A percentile compares a stretch with the other conserved stretches of the same genome.
Conservation (phyloP, 2,797 vertebrate species). For the Pipistrellus nathusii region DNA sequence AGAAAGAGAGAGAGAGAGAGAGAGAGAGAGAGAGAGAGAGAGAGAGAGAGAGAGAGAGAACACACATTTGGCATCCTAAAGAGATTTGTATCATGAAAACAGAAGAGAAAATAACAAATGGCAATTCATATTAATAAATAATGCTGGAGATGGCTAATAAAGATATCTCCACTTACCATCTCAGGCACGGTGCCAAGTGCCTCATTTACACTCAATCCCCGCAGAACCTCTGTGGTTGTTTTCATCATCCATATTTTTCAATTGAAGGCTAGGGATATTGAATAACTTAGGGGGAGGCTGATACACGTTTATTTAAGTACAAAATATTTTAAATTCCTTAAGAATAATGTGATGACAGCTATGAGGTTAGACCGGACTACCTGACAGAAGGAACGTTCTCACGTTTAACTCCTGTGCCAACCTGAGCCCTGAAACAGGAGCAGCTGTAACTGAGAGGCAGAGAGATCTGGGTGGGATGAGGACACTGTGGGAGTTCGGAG, state of each 20-base stretch:
- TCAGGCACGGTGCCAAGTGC: not conserved
- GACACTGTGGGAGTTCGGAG: not conserved
- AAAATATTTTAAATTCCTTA: not conserved
- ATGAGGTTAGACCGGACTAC: not conserved
- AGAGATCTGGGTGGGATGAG: not conserved
- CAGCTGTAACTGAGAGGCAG: not conserved
- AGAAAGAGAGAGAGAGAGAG: not conserved
- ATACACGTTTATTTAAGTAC: not conserved
- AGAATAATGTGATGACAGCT: not conserved
- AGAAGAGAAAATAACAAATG: not conserved
- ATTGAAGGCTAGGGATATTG: not conserved
- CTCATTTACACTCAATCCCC: not conserved
- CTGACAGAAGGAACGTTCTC: not conserved
- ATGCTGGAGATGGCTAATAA: not conserved
- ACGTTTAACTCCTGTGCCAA: fast-evolving
- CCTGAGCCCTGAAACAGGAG: not conserved
- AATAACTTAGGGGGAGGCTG: not conserved
- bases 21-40: not conserved
- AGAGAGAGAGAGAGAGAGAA: not conserved
- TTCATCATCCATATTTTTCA: not conserved
- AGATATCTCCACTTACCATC: not conserved
- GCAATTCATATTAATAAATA: conserved; percentile 14
- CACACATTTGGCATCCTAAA: not conserved
- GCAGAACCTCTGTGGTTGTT: not conserved
- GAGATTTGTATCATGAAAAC: not conserved